Percentiles rank a stretch among this genome's conserved stretches.
Conservation (phyloP, 2,113 vertebrate genomes). For the Ammodytes marinus region DNA sequence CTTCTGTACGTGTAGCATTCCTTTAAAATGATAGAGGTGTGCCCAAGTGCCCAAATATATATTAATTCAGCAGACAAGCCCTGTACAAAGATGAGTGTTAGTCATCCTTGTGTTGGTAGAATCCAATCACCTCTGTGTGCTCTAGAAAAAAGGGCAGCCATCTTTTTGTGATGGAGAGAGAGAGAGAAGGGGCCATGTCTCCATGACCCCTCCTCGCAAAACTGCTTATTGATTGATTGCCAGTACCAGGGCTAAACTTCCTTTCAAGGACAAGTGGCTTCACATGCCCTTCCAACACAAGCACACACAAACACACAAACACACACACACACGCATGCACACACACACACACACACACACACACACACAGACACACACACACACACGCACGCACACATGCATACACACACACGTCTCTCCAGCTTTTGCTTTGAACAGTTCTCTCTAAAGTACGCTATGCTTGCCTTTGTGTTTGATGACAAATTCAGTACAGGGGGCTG, state of each 20-base stretch:
- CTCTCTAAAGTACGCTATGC: slow-evolving; percentile 58
- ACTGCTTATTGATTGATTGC: slow-evolving; percentile 77
- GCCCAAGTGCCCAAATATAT: neutral
- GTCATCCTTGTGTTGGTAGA: neutral
- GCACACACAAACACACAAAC: slow-evolving; percentile 14
- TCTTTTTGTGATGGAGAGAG: slow-evolving; percentile 35
- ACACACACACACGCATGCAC: slow-evolving; percentile 24
- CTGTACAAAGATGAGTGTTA: neutral
- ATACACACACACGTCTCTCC: slow-evolving; percentile 26
- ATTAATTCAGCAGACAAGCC: neutral
- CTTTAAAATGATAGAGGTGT: too few species aligned
- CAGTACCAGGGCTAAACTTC: slow-evolving; percentile 59
- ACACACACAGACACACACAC: slow-evolving; percentile 23
- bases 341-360: slow-evolving; percentile 27
- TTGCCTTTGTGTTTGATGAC: slow-evolving; percentile 68
- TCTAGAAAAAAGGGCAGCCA: slow-evolving; percentile 27
- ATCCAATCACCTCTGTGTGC: slow-evolving; percentile 32
- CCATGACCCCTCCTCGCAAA: slow-evolving; percentile 67
- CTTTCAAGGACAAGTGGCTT: slow-evolving; percentile 75
- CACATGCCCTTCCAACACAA: slow-evolving; percentile 34
- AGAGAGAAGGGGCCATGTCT: slow-evolving; percentile 25
- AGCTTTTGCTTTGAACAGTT: slow-evolving; percentile 55
- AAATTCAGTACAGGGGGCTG: slow-evolving; percentile 56
- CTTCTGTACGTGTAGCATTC: neutral
- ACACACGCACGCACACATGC: slow-evolving; percentile 22